Evolutionary conservation across 1,140 invertebrate genomes (phyloP).

Genomic region (Drosophila insularis): DNA sequence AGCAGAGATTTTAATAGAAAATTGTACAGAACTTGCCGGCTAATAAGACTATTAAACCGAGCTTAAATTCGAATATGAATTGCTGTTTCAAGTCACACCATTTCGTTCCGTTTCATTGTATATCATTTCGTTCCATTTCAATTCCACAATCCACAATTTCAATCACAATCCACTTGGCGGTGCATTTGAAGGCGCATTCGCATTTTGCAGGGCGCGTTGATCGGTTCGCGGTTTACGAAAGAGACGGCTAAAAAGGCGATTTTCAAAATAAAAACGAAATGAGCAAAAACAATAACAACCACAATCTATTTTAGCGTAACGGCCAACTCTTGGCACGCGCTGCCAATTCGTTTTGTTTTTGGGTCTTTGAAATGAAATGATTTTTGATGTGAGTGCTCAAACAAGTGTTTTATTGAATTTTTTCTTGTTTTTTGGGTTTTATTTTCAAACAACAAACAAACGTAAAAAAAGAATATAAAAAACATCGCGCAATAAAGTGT

Average conservation of each 20-base stretch:
- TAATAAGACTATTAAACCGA: too few relatives aligned
- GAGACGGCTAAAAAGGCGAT: conserved; percentile 3
- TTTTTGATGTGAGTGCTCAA: background rate
- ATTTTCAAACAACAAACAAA: background rate
- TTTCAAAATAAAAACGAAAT: background rate
- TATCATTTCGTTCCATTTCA: background rate
- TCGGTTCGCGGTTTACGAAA: background rate
- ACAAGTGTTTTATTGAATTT: conserved; percentile 19
- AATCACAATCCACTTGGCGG: background rate
- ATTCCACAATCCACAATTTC: too few relatives aligned
- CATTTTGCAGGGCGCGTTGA: conserved; percentile 27
- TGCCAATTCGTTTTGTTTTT: conserved; percentile 34
- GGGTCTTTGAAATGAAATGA: background rate
- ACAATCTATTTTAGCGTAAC: background rate
- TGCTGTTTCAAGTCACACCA: conserved; percentile 7
- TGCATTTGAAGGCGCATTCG: conserved; percentile 13
- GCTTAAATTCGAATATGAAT: too few relatives aligned
- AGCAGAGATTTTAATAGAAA: too few relatives aligned
- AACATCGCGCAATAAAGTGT: background rate
- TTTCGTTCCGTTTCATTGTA: conserved; percentile 8
- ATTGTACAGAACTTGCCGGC: too few relatives aligned
- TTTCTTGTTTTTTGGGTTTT: conserved; percentile 32
- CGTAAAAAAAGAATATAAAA: background rate
- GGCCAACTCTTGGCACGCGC: conserved; percentile 30
- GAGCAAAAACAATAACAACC: background rate